Evolutionary conservation across 64 coral and sea anemone genomes (phyloP).

Genomic region (Acropora tenuis): DNA sequence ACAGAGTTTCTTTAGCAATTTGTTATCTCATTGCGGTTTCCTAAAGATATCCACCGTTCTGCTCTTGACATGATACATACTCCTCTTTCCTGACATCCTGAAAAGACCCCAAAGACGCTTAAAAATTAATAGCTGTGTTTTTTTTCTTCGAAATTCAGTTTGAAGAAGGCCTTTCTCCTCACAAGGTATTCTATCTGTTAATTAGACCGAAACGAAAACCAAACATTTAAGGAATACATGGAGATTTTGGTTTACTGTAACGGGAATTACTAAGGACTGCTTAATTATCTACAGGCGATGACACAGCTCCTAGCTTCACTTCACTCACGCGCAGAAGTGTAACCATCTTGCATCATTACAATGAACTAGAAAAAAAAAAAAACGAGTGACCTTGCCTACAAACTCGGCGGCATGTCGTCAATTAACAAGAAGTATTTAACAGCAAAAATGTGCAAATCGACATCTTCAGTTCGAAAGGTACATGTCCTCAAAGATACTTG

Average conservation of each 20-base stretch:
- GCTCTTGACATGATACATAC: not conserved
- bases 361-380: not conserved
- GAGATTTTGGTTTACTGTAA: not conserved
- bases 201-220: not conserved
- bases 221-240: not conserved
- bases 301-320: not conserved
- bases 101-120: not conserved
- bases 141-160: not conserved
- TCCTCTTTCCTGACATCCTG: not conserved
- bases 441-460: constrained; percentile 29
- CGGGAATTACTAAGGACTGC: not conserved
- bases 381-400: constrained; percentile 30
- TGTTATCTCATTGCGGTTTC: not conserved
- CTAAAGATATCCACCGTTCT: not conserved
- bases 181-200: not conserved
- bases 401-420: not conserved
- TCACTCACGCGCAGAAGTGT: not conserved
- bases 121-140: not conserved
- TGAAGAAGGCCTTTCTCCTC: not conserved
- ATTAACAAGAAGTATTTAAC: constrained; percentile 23
- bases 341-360: not conserved
- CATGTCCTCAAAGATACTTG: constrained; percentile 33
- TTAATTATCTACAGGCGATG: not conserved
- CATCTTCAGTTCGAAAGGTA: constrained; percentile 40
- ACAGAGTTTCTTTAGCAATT: not conserved